A percentile compares a stretch with the other conserved stretches of the same genome.
Conservation (phyloP, 2,888 invertebrate species). For the Resseliella maxima region DNA sequence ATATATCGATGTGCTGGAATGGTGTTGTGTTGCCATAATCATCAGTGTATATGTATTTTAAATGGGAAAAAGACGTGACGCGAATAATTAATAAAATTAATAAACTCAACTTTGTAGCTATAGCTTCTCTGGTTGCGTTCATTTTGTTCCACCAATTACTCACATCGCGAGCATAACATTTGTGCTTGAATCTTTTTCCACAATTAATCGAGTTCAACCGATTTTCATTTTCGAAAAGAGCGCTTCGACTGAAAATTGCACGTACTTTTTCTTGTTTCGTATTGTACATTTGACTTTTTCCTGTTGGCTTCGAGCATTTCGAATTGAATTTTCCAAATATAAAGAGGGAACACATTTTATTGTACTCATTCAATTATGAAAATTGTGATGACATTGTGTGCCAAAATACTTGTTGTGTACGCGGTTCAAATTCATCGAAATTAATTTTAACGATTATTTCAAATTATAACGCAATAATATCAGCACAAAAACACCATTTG, state of each 20-base stretch:
- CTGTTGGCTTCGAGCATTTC: background rate
- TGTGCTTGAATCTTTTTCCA: constrained; percentile 47
- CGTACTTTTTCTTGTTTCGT: constrained; percentile 48
- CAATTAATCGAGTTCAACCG: constrained; percentile 19
- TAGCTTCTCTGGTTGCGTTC: background rate
- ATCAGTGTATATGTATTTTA: background rate
- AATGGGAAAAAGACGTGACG: constrained; percentile 25
- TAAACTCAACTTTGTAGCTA: constrained; percentile 26
- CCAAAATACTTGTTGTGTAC: background rate
- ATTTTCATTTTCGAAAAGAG: background rate
- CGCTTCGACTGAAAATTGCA: background rate
- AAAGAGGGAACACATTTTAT: background rate
- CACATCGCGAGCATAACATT: constrained; percentile 38
- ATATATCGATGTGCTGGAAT: background rate
- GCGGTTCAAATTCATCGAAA: constrained; percentile 8
- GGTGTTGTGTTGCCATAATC: background rate
- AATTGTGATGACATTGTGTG: constrained; percentile 49
- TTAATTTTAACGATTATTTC: constrained; percentile 51
- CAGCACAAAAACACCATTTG: constrained; percentile 19
- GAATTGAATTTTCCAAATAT: background rate
- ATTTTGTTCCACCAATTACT: constrained; percentile 17
- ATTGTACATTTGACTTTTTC: background rate
- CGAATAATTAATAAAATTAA: constrained; percentile 51
- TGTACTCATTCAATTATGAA: constrained; percentile 48
- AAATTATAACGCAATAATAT: constrained; percentile 43